Conservation (phyloP, 2,888 invertebrate genomes). For the Eupithecia exiguata region DNA sequence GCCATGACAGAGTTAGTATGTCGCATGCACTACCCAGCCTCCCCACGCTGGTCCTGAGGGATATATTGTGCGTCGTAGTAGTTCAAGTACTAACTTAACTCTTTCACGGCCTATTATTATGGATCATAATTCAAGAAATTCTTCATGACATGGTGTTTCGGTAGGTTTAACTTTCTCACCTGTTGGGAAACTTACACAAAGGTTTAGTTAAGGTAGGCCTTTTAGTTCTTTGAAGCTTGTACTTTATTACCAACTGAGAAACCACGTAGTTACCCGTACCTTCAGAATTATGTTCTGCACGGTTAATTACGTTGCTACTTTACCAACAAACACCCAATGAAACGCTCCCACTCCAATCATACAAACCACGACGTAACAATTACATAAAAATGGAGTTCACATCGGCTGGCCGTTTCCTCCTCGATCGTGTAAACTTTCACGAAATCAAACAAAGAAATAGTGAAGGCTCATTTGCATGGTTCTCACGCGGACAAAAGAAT, state of each 20-base stretch:
- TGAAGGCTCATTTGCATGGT: slow-evolving; percentile 82
- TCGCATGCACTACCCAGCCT: too few relatives aligned
- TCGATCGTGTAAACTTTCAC: slow-evolving; percentile 84
- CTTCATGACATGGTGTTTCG: background rate
- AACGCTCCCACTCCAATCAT: slow-evolving; percentile 55
- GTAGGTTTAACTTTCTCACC: background rate
- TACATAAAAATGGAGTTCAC: slow-evolving; percentile 84
- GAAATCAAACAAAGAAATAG: slow-evolving; percentile 84
- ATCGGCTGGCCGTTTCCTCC: slow-evolving; percentile 79
- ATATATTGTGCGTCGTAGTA: too few relatives aligned
- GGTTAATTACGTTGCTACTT: slow-evolving; percentile 3
- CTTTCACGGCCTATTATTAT: too few relatives aligned
- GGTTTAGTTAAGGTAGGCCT: background rate
- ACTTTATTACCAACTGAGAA: background rate
- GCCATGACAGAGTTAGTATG: too few relatives aligned
- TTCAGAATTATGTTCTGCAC: background rate
- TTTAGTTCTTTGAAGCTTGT: slow-evolving; percentile 6
- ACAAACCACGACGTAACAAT: slow-evolving; percentile 78
- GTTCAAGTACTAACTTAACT: too few relatives aligned
- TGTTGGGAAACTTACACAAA: slow-evolving; percentile 11
- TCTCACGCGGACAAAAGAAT: slow-evolving; percentile 83
- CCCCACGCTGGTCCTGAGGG: too few relatives aligned
- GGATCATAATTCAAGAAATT: background rate
- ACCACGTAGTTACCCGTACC: background rate
- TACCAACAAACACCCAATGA: slow-evolving; percentile 36